Base-by-base conservation (phyloP, 1,140 invertebrate genomes). In the Dolichoris vasculosae region DNA sequence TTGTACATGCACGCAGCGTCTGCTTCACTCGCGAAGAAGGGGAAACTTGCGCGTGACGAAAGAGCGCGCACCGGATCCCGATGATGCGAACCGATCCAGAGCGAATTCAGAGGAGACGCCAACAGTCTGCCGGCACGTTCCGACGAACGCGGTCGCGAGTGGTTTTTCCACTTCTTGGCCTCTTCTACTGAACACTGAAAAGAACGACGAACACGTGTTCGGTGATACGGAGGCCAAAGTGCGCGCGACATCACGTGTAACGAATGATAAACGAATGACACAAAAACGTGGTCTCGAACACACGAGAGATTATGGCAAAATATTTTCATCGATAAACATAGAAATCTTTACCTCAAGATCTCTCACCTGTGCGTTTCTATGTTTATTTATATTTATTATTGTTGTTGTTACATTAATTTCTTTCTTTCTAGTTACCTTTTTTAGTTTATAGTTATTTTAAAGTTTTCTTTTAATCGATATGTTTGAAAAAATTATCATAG, bases 91-190 rank as follows among this genome's bases (percentile, higher is more conserved):
- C 1, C 55, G 78, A 81, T 64, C 40, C 78, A 20, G 26, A 40
- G 26, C 26, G 43, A n/a, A 38, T 80, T 9, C n/a, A 43, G 38
- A 64, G 30, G 67, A 40, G 30, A 71, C 46, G 73, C 35, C 38
- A 69, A 46, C 82, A 83, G 81, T 83, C 82, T 79, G 64, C 77
- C 86, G 86, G 81, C 76, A 55, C 78, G 71, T 81, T 30, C 79
- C 84, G 73, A 77, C 20, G 40, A 23, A 63, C 20, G 40, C 71
- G 69, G 40, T 82, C 73, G 80, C 59, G 79, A 40, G 43, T 48
- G 46, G 2, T 35, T 46, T 4, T 51, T 15, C 11, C n/a, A 32
- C 20, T 51, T 51, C 8, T 51, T 23, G 8, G 30, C 38, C 71
- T 26, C 40, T 26, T 20, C 15, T 43, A 1, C 3, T 3, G 32